These are phyloP conservation scores for Phoeniculus purpureus DNA, from an alignment of 2,797 vertebrate genomes.

Conservation along the genomic window DNA sequence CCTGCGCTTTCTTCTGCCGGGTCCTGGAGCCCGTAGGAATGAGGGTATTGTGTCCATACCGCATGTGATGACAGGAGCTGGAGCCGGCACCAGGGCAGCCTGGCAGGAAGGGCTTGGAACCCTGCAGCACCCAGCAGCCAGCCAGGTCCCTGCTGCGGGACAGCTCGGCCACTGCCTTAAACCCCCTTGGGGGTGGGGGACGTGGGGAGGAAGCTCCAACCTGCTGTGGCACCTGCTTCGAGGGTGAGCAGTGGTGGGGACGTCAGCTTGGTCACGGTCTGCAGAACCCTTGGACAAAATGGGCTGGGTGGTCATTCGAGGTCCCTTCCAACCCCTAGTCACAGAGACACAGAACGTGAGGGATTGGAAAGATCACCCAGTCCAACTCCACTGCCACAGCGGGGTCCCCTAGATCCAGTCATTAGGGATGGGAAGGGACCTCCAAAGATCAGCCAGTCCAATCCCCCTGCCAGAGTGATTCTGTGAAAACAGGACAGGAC, in stretches of 20 bases:
- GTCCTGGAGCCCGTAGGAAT: conserved; percentile 69
- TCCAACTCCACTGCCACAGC: no score
- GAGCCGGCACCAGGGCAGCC: conserved; percentile 45
- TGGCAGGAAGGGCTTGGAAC: conserved; percentile 26
- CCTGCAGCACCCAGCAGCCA: background rate
- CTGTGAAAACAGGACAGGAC: no score
- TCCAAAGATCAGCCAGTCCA: no score
- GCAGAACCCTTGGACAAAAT: background rate
- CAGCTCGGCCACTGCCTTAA: background rate
- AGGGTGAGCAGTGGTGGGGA: background rate
- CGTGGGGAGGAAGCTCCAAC: background rate
- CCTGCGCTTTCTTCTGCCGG: conserved; percentile 73
- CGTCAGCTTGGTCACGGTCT: background rate
- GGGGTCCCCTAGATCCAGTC: no score
- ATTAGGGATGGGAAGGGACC: no score
- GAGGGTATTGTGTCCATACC: conserved; percentile 69
- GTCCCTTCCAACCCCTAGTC: no score
- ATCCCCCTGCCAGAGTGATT: no score
- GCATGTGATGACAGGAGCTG: conserved; percentile 65
- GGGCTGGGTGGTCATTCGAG: no score
- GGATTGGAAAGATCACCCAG: no score
- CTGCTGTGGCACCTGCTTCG: conserved; percentile 40
- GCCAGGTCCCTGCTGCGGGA: background rate
- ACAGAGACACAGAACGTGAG: no score
- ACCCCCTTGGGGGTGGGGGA: background rate